Percentiles rank a stretch among this genome's conserved stretches.
phyloP scores from a whole-genome alignment of 2,888 invertebrate genomes.

The Volucella zonaria region DNA sequence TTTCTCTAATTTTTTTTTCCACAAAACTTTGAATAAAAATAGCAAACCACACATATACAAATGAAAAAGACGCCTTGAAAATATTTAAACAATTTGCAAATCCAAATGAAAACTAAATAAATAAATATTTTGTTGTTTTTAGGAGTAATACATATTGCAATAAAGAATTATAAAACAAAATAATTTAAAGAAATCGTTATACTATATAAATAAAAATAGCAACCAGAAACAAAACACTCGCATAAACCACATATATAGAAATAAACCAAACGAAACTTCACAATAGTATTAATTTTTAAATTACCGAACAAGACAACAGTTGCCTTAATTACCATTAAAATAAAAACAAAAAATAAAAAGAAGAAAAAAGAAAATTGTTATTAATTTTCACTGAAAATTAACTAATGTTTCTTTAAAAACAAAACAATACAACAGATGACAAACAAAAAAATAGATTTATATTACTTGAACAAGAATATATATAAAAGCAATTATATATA shows the following conservation, averaged over 20 bases:
- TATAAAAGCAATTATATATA: constrained; percentile 68
- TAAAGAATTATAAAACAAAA: constrained; percentile 60
- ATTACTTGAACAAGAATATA: constrained; percentile 68
- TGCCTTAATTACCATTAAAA: constrained; percentile 74
- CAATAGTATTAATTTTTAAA: constrained; percentile 73
- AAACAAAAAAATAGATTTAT: constrained; percentile 65
- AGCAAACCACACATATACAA: constrained; percentile 73
- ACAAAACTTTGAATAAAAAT: constrained; percentile 68
- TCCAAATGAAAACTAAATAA: constrained; percentile 65
- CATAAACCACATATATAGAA: constrained; percentile 72
- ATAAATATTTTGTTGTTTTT: constrained; percentile 74
- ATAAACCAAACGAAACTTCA: constrained; percentile 73
- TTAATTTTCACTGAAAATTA: constrained; percentile 68
- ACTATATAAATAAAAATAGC: constrained; percentile 64
- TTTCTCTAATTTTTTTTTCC: constrained; percentile 59
- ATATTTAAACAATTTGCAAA: constrained; percentile 68
- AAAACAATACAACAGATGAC: constrained; percentile 61
- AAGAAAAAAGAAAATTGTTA: constrained; percentile 56
- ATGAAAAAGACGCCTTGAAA: constrained; percentile 71
- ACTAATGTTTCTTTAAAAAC: constrained; percentile 71
- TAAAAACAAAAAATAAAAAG: constrained; percentile 48
- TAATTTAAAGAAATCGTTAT: constrained; percentile 73
- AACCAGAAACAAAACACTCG: constrained; percentile 72
- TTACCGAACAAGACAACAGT: constrained; percentile 74
- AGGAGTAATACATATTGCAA: constrained; percentile 71